Base-by-base conservation (phyloP, 2,113 vertebrate species). In the Mesembrinibis cayennensis region DNA sequence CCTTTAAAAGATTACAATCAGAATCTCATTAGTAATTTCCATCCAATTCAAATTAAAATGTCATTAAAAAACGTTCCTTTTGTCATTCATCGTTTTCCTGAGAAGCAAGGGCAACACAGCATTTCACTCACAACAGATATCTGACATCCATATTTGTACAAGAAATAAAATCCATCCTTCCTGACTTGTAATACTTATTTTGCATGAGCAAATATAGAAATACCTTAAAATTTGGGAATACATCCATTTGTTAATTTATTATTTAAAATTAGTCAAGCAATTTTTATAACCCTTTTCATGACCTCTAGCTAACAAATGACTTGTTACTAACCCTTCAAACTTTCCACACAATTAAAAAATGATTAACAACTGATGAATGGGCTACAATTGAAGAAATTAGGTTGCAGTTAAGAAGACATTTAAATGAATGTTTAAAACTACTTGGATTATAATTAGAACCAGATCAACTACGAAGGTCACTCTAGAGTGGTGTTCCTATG, bases 321-420 rank as follows among this genome's bases (percentile, higher is more conserved):
- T 97, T 97, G 96, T 96, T 97, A 97, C 92, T 93, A 96, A 97
- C 95, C 92, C 93, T 95, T 97, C 96, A 97, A 97, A 97, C 96
- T 97, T 97, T 97, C 96, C 93, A 97, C 96, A 97, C 96, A 97
- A 95, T 97, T 95, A 97, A 97, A 97, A 97, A 96, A 97, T 97
- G 97, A 97, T 97, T 97, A 97, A 97, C 95, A 97, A 69, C 94
- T 89, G 92, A 95, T 72, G 95, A 96, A 97, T 96, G 97, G 87
- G 91, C 94, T 97, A 97, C 97, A 97, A 95, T 94, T 97, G 95
- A 94, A 97, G 94, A 96, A 97, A 96, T 96, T 97, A 95, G 91
- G 94, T 89, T 95, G 96, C 94, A 97, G 96, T 96, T 96, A 97
- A 96, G 95, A 95, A 32, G 96, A 95, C 95, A 97, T 96, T 95